Evolutionary conservation across 2,797 vertebrate genomes (phyloP).

Genomic region (Megaceryle alcyon): DNA sequence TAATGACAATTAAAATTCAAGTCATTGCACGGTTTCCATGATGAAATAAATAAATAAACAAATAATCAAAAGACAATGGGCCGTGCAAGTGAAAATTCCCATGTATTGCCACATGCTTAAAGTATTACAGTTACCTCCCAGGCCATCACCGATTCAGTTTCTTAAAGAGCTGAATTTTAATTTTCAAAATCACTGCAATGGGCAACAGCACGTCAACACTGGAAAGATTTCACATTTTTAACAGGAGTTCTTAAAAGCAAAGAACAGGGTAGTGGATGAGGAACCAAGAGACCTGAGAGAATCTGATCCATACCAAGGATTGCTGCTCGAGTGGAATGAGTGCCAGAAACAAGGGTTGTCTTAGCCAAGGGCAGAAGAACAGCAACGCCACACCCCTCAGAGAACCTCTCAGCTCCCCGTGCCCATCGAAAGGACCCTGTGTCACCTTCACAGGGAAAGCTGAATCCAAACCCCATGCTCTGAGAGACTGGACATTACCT

Average conservation of each 20-base stretch:
- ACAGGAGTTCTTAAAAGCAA: not conserved
- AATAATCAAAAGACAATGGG: not conserved
- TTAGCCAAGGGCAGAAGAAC: not conserved
- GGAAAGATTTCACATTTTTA: not conserved
- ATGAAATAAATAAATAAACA: not conserved
- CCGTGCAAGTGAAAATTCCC: not conserved
- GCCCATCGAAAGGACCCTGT: accelerated
- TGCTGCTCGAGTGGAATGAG: not conserved
- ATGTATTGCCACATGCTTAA: not conserved
- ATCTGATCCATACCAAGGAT: not conserved
- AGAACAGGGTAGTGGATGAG: not conserved
- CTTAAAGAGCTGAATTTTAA: not conserved
- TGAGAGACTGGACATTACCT: not conserved
- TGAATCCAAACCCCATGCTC: not conserved
- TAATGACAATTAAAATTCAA: not conserved
- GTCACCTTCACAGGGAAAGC: not conserved
- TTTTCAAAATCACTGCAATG: not conserved
- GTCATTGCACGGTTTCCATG: not conserved
- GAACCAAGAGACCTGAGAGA: not conserved
- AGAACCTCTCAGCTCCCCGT: not conserved
- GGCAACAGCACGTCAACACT: not conserved
- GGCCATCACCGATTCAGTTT: not conserved
- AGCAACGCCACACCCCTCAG: not conserved
- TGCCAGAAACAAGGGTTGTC: not conserved
- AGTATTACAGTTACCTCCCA: not conserved